Conservation (phyloP, 2,888 invertebrate species). For the Andrena bicolor region DNA sequence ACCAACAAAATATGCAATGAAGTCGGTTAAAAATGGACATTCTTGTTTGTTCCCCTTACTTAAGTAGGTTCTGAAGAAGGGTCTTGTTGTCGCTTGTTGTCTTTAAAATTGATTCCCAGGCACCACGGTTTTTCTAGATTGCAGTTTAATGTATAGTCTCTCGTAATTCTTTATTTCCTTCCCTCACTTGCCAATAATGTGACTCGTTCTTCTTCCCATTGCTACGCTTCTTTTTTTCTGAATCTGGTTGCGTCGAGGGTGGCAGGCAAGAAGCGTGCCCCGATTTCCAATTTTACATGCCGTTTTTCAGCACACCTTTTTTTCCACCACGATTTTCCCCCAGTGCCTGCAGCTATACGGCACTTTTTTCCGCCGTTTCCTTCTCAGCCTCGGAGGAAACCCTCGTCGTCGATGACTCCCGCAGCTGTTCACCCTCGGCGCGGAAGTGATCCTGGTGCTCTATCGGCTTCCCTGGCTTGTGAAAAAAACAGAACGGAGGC, state of each 20-base stretch:
- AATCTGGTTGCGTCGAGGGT: not conserved
- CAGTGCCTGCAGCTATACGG: not conserved
- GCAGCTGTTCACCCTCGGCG: constrained; percentile 72
- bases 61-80: no score
- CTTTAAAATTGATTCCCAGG: no score
- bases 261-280: not conserved
- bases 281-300: constrained; percentile 22
- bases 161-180: no score
- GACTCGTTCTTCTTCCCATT: not conserved
- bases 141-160: no score
- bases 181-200: not conserved
- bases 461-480: constrained; percentile 61
- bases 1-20: no score
- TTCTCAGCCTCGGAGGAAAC: constrained; percentile 70
- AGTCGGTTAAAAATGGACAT: no score
- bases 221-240: not conserved
- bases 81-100: no score
- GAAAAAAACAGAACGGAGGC: constrained; percentile 51
- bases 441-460: constrained; percentile 69
- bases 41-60: no score
- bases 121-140: no score
- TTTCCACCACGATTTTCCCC: constrained; percentile 13
- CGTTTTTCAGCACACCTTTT: not conserved
- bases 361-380: constrained; percentile 72
- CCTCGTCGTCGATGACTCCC: constrained; percentile 61